phyloP scores from a whole-genome alignment of 2,888 invertebrate genomes.

The Odiellus spinosus region DNA sequence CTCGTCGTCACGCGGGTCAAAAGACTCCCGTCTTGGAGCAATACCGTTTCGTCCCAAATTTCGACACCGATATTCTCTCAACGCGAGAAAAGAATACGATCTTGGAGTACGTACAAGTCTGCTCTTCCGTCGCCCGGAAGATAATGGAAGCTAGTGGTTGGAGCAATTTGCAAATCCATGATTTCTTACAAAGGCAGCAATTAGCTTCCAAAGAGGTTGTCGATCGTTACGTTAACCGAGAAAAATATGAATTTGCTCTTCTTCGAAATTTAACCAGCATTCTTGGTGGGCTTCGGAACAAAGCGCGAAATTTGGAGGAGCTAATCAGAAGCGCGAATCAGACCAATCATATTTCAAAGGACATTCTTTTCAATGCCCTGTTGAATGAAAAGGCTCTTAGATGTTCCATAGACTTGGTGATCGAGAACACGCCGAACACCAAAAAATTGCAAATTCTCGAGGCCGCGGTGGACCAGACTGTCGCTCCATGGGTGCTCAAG shows the following conservation, averaged over 20 bases:
- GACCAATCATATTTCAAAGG: constrained; percentile 3
- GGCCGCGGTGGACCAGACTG: constrained; percentile 27
- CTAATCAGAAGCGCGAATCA: neutral
- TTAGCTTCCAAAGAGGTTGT: constrained; percentile 16
- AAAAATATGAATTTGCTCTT: constrained; percentile 12
- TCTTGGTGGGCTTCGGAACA: constrained; percentile 3
- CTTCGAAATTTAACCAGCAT: constrained; percentile 12
- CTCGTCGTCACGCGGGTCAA: constrained; percentile 55
- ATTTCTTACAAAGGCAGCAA: constrained; percentile 17
- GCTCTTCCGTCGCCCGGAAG: constrained; percentile 16
- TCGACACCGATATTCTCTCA: constrained; percentile 17
- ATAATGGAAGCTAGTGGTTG: constrained; percentile 15
- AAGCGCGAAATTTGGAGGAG: neutral
- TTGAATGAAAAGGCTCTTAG: constrained; percentile 22
- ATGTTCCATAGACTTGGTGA: constrained; percentile 45
- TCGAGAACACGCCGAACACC: constrained; percentile 54
- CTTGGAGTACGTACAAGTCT: constrained; percentile 18
- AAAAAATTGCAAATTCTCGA: constrained; percentile 41
- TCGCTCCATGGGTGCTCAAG: constrained; percentile 10
- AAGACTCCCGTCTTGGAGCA: constrained; percentile 64
- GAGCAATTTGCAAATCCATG: constrained; percentile 12
- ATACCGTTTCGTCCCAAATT: constrained; percentile 62
- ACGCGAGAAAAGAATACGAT: constrained; percentile 10
- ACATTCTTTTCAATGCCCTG: constrained; percentile 16
- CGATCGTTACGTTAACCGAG: constrained; percentile 14